Evolutionary conservation across 2,113 vertebrate genomes (phyloP).

Genomic region (Arvicanthis niloticus): DNA sequence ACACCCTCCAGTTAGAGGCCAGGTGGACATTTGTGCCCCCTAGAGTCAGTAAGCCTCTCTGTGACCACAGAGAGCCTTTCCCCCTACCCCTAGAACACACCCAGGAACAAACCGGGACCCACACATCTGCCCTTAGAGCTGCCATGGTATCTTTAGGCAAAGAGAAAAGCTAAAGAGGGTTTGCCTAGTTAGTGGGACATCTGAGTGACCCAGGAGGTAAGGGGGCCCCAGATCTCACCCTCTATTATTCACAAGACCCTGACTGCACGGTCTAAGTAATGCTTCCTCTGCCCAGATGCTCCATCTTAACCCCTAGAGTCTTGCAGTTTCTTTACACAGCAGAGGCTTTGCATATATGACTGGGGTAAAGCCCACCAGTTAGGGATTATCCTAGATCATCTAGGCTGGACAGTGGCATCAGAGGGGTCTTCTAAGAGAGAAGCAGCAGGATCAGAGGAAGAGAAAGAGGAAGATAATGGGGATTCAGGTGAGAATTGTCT

Average conservation of each 20-base stretch:
- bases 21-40: neutral
- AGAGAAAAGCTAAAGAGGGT: neutral
- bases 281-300: neutral
- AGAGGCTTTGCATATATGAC: neutral
- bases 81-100: neutral
- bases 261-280: neutral
- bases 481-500: no score
- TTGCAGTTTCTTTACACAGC: neutral
- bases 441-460: neutral
- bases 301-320: neutral
- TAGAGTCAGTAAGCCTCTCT: neutral
- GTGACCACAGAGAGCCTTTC: no score
- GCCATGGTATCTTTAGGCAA: neutral
- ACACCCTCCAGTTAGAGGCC: neutral
- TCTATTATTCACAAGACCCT: neutral
- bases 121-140: neutral
- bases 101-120: neutral
- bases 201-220: neutral
- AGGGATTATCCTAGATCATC: neutral
- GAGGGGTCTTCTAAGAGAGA: neutral
- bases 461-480: no score
- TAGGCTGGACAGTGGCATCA: neutral
- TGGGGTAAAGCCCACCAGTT: neutral
- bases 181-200: neutral
- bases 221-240: neutral